These are phyloP conservation scores for Tragopan temminckii DNA, from an alignment of 2,797 vertebrate species.

Conservation along the genomic window DNA sequence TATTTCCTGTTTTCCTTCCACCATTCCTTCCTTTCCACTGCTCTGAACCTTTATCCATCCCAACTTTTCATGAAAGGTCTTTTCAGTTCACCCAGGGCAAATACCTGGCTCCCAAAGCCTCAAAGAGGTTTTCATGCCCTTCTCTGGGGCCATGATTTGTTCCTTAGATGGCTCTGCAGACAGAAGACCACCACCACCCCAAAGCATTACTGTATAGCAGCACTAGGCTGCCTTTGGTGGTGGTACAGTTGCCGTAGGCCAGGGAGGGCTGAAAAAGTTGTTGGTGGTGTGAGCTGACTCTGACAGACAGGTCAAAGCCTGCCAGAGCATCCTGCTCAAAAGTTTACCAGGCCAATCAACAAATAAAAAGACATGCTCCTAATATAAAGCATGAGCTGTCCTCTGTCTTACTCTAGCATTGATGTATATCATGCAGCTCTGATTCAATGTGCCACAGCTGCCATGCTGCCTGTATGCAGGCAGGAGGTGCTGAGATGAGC, in stretches of 20 bases:
- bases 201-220: background rate
- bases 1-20: conserved; percentile 28
- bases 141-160: background rate
- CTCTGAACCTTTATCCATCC: background rate
- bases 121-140: background rate
- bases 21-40: too few species aligned
- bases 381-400: background rate
- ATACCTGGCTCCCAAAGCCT: background rate
- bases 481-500: background rate
- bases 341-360: background rate
- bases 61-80: background rate
- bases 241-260: background rate
- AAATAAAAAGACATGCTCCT: background rate
- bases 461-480: accelerated
- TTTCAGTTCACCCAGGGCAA: background rate
- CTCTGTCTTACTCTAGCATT: background rate
- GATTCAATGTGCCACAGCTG: accelerated
- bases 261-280: background rate
- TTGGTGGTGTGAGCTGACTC: too few species aligned
- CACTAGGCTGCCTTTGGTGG: background rate
- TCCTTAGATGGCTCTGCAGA: background rate
- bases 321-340: background rate
- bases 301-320: background rate
- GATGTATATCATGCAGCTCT: background rate
- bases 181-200: background rate